A percentile compares a stretch with the other conserved stretches of the same genome.
These are phyloP conservation scores for Sigmodon hispidus DNA, from an alignment of 2,113 vertebrate genomes.

Conservation along the genomic window DNA sequence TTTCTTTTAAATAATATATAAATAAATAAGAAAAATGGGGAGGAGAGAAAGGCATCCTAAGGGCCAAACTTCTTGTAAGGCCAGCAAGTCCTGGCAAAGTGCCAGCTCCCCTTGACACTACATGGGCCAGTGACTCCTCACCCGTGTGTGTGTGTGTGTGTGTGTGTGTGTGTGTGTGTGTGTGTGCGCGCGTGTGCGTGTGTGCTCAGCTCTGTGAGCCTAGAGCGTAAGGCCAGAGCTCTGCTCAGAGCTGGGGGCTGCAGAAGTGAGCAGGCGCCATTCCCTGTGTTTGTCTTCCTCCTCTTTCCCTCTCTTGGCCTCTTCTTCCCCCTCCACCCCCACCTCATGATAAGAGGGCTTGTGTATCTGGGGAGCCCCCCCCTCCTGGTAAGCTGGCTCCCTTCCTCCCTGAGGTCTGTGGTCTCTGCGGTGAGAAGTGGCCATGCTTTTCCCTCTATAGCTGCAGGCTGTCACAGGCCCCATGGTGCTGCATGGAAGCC, in stretches of 20 bases:
- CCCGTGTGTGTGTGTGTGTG: not conserved
- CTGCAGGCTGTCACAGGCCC: not conserved
- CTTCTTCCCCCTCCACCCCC: not conserved
- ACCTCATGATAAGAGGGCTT: not conserved
- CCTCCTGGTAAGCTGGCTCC: not conserved
- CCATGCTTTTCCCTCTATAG: not conserved
- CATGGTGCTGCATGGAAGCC: not conserved
- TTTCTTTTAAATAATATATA: not conserved
- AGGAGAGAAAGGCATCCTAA: not conserved
- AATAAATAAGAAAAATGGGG: not conserved
- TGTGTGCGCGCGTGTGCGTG: too few relatives aligned
- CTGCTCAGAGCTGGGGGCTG: not conserved
- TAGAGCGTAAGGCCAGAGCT: not conserved
- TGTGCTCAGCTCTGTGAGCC: not conserved
- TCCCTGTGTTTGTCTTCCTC: not conserved
- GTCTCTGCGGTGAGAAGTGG: slow-evolving; percentile 11
- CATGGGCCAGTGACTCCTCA: not conserved
- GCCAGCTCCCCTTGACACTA: not conserved
- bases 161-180: too few relatives aligned
- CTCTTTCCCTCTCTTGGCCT: not conserved
- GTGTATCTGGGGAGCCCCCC: not conserved
- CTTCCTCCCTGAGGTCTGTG: not conserved
- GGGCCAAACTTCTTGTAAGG: not conserved
- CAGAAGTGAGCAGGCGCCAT: not conserved
- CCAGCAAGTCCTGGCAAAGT: too few relatives aligned